Evolutionary conservation across 2,797 vertebrate genomes (phyloP).

Genomic region (Cuculus canorus): DNA sequence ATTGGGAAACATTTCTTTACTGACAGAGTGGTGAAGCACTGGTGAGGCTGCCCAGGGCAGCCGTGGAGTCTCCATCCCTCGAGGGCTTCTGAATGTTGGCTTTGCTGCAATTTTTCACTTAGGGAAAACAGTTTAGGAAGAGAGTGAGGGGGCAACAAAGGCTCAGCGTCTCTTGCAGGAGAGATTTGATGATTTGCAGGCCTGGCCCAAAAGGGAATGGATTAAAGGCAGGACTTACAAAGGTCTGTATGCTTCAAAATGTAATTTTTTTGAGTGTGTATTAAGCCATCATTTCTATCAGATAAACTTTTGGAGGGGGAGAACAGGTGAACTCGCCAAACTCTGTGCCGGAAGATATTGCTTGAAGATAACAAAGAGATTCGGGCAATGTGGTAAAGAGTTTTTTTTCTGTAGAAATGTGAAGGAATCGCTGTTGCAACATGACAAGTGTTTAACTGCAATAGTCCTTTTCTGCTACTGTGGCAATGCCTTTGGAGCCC

Average conservation of each 20-base stretch:
- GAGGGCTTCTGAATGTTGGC: background rate
- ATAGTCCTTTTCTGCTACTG: background rate
- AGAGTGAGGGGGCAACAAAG: background rate
- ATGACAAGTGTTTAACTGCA: background rate
- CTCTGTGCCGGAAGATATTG: background rate
- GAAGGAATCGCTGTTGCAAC: background rate
- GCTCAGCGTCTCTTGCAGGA: background rate
- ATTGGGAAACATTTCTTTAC: no score
- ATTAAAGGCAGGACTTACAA: background rate
- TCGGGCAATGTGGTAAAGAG: background rate
- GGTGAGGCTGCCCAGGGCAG: no score
- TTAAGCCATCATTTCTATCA: background rate
- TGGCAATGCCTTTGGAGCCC: rapidly evolving
- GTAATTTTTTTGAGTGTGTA: background rate
- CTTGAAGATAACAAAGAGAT: background rate
- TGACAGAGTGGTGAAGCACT: no score
- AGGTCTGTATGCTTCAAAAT: background rate
- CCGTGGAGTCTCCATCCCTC: no score
- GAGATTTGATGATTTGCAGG: background rate
- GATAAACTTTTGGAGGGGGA: background rate
- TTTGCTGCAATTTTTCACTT: background rate
- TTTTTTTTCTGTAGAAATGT: background rate
- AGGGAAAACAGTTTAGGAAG: background rate
- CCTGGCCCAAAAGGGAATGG: background rate
- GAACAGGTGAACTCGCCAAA: background rate